Evolutionary conservation across 2,888 invertebrate species (phyloP).

Genomic region (Epistrophe grossulariae): DNA sequence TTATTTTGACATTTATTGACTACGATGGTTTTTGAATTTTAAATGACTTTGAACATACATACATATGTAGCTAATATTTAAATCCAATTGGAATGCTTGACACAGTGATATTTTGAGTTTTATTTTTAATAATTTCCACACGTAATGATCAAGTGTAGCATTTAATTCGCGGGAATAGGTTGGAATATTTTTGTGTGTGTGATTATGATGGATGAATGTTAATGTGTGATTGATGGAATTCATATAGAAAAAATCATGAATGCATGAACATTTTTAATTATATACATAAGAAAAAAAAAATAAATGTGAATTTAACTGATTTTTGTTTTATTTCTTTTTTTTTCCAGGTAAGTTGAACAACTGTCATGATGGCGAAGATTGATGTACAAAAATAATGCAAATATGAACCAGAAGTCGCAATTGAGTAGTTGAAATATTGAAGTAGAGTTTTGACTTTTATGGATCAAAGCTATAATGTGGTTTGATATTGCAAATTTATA

Average conservation of each 20-base stretch:
- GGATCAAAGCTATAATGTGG: too few species aligned
- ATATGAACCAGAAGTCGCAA: background rate
- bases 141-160: conserved; percentile 10
- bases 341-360: conserved; percentile 55
- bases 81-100: conserved; percentile 3
- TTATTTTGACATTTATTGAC: conserved; percentile 55
- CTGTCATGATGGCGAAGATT: background rate
- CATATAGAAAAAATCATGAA: conserved; percentile 31
- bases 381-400: background rate
- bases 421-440: background rate
- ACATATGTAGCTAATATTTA: background rate
- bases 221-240: conserved; percentile 36
- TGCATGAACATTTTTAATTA: conserved; percentile 9
- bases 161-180: background rate
- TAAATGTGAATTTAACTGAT: conserved; percentile 11
- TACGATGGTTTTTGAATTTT: conserved; percentile 54
- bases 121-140: background rate
- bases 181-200: background rate
- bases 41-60: conserved; percentile 30
- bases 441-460: too few species aligned
- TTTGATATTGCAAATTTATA: too few species aligned
- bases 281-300: background rate
- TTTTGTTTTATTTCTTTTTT: conserved; percentile 26
- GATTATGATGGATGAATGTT: conserved; percentile 18
- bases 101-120: background rate